A percentile compares a stretch with the other conserved stretches of the same genome.
Evolutionary conservation across 2,888 invertebrate species (phyloP).

Genomic region (Hipparchia semele): DNA sequence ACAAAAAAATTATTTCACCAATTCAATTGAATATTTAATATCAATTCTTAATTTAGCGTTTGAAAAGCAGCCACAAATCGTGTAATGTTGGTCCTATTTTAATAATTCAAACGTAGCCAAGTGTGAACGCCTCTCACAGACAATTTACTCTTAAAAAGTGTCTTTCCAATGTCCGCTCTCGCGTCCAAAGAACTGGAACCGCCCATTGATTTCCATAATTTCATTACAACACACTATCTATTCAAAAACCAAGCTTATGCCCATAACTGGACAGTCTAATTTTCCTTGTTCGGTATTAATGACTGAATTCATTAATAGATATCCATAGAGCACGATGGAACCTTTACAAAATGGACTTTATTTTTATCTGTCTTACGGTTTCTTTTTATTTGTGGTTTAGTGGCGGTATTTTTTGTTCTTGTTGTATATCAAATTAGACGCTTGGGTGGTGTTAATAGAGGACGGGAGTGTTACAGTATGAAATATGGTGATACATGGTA

Average conservation of each 20-base stretch:
- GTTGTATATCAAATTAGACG: constrained; percentile 45
- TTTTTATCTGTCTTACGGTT: constrained; percentile 2
- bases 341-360: constrained; percentile 36
- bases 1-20: no score
- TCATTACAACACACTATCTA: constrained; percentile 40
- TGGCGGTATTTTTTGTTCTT: constrained; percentile 24
- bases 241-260: constrained; percentile 38
- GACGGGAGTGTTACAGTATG: constrained; percentile 42
- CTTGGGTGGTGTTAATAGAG: constrained; percentile 53
- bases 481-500: constrained; percentile 41
- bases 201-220: constrained; percentile 51
- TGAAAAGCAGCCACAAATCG: no score
- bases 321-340: constrained; percentile 43
- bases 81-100: not conserved
- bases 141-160: constrained; percentile 28
- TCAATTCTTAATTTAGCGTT: no score
- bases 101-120: constrained; percentile 17
- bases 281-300: constrained; percentile 37
- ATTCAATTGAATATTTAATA: no score
- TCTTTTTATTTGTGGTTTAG: constrained; percentile 17
- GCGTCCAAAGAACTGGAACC: constrained; percentile 42
- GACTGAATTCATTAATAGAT: constrained; percentile 43
- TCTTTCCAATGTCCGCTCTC: constrained; percentile 33
- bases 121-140: constrained; percentile 26
- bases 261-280: constrained; percentile 29